phyloP scores from a whole-genome alignment of 1,140 invertebrate species.

The Heliconius nattereri region DNA sequence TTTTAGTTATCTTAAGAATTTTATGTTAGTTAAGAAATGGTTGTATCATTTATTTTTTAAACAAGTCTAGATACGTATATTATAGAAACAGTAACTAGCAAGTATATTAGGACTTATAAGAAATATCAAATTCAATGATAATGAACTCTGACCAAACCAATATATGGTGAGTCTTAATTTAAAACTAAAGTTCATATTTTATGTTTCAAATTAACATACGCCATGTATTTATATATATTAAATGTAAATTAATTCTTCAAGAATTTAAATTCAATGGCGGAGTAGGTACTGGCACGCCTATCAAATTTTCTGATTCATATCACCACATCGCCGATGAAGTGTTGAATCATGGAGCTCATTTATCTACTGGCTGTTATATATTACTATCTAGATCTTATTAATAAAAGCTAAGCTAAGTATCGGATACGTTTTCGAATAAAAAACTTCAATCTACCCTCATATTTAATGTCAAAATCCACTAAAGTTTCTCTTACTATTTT shows the following conservation, averaged over 20 bases:
- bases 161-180: too few relatives aligned
- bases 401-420: neutral
- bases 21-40: neutral
- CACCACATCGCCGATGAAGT: constrained; percentile 11
- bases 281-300: constrained; percentile 15
- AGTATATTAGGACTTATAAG: neutral
- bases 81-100: too few relatives aligned
- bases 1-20: too few relatives aligned
- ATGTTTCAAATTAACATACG: neutral
- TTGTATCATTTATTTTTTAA: neutral
- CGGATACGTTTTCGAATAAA: neutral
- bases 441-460: neutral
- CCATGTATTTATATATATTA: neutral
- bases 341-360: constrained; percentile 31
- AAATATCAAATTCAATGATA: neutral
- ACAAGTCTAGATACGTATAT: neutral
- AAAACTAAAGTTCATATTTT: neutral
- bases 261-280: constrained; percentile 11
- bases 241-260: neutral
- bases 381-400: neutral
- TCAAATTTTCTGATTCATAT: constrained; percentile 29
- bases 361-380: neutral
- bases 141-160: neutral
- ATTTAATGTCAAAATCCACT: neutral
- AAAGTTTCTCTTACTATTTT: too few relatives aligned